phyloP scores from a whole-genome alignment of 1,140 invertebrate genomes.

The Heterodera schachtii region DNA sequence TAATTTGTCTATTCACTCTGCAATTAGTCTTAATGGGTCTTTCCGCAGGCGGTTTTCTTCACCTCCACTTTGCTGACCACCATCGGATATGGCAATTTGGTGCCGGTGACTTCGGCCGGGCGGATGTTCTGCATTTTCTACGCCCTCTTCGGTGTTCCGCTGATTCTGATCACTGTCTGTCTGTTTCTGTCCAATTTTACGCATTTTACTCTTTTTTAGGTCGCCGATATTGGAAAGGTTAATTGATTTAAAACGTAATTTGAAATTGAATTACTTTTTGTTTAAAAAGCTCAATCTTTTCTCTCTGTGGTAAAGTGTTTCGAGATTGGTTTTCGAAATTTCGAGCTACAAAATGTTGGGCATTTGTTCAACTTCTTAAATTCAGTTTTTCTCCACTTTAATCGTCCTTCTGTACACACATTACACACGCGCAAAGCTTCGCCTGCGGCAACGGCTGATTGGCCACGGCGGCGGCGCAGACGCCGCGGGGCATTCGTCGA shows the following conservation, averaged over 20 bases:
- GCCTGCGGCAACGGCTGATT: not conserved
- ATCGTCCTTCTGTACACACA: slow-evolving; percentile 59
- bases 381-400: slow-evolving; percentile 59
- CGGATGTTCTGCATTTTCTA: slow-evolving; percentile 61
- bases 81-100: slow-evolving; percentile 65
- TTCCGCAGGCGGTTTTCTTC: slow-evolving; percentile 57
- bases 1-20: not conserved
- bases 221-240: slow-evolving; percentile 63
- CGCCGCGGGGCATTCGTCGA: not conserved
- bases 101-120: slow-evolving; percentile 48
- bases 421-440: slow-evolving; percentile 32
- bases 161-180: slow-evolving; percentile 61
- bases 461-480: not conserved
- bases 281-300: not conserved
- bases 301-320: too few species aligned
- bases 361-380: too few species aligned
- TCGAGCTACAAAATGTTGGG: too few species aligned
- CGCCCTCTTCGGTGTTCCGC: slow-evolving; percentile 63
- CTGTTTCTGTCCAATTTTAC: too few species aligned
- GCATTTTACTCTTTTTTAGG: not conserved
- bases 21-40: not conserved
- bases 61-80: slow-evolving; percentile 65
- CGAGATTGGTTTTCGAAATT: too few species aligned
- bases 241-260: too few species aligned
- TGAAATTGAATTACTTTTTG: too few species aligned